These are phyloP conservation scores for Hypsibius dujardini DNA, from an alignment of 1,140 invertebrate genomes.

Conservation along the genomic window DNA sequence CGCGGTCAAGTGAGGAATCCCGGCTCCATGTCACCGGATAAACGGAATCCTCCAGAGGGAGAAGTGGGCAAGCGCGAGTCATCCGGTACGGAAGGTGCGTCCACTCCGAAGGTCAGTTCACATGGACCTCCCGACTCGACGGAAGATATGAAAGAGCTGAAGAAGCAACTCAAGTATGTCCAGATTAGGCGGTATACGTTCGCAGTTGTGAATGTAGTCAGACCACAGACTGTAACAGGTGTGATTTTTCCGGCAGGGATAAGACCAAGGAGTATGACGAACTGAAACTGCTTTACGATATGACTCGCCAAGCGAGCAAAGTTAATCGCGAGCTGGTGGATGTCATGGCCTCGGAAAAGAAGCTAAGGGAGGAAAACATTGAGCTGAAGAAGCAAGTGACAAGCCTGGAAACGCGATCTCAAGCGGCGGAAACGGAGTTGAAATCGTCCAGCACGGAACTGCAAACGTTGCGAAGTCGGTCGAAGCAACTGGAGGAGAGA, in stretches of 20 bases:
- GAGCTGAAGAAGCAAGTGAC: slow-evolving; percentile 50
- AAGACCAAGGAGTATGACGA: slow-evolving; percentile 6
- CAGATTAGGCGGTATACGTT: too few species aligned
- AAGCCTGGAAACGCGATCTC: slow-evolving; percentile 44
- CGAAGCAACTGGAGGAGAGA: slow-evolving; percentile 81
- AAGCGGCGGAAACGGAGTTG: slow-evolving; percentile 38
- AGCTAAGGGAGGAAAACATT: slow-evolving; percentile 16
- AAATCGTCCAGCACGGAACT: slow-evolving; percentile 46
- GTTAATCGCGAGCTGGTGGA: not conserved
- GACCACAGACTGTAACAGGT: too few species aligned
- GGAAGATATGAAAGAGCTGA: not conserved
- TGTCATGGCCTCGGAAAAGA: not conserved
- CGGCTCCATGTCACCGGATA: not conserved
- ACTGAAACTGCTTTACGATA: slow-evolving; percentile 10
- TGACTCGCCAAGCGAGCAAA: not conserved
- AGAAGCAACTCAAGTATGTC: not conserved
- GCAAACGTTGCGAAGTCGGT: slow-evolving; percentile 35
- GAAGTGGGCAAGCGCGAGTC: too few species aligned
- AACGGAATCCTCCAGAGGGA: not conserved
- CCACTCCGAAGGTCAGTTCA: too few species aligned
- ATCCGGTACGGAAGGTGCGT: too few species aligned
- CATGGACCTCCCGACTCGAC: too few species aligned
- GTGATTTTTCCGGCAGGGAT: slow-evolving; percentile 3
- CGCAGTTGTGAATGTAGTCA: too few species aligned
- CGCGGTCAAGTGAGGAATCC: not conserved